phyloP scores from a whole-genome alignment of 2,888 invertebrate genomes.

The Agrilus mali region DNA sequence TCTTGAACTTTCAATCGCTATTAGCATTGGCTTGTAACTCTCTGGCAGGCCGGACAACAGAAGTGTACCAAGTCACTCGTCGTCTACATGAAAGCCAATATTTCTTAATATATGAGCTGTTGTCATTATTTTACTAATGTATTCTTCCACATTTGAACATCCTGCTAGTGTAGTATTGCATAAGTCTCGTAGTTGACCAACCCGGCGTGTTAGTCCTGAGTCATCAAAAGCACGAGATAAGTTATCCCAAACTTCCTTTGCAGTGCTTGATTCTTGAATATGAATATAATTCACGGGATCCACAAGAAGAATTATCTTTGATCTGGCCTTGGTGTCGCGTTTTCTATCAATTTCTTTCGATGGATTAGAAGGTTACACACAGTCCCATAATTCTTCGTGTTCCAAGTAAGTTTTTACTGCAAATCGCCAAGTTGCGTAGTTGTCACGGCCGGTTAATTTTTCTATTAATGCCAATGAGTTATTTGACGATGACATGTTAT shows the following conservation, averaged over 20 bases:
- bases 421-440: too few relatives aligned
- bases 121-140: conserved; percentile 18
- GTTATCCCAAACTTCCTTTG: conserved; percentile 19
- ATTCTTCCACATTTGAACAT: conserved; percentile 18
- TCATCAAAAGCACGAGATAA: conserved; percentile 19
- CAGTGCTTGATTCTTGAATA: conserved; percentile 14
- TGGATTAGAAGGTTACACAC: neutral
- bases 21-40: conserved; percentile 21
- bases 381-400: too few relatives aligned
- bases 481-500: neutral
- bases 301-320: conserved; percentile 17
- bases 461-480: too few relatives aligned
- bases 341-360: neutral
- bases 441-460: too few relatives aligned
- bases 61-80: conserved; percentile 21
- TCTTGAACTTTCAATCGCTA: conserved; percentile 18
- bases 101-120: conserved; percentile 19
- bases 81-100: conserved; percentile 16
- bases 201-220: conserved; percentile 19
- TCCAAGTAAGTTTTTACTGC: too few relatives aligned
- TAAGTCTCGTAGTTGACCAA: conserved; percentile 17
- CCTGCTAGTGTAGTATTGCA: conserved; percentile 16
- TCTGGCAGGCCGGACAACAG: conserved; percentile 20
- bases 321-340: conserved; percentile 8
- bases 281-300: conserved; percentile 19